Conservation (phyloP, 2,888 invertebrate genomes). For the Andricus curvator region DNA sequence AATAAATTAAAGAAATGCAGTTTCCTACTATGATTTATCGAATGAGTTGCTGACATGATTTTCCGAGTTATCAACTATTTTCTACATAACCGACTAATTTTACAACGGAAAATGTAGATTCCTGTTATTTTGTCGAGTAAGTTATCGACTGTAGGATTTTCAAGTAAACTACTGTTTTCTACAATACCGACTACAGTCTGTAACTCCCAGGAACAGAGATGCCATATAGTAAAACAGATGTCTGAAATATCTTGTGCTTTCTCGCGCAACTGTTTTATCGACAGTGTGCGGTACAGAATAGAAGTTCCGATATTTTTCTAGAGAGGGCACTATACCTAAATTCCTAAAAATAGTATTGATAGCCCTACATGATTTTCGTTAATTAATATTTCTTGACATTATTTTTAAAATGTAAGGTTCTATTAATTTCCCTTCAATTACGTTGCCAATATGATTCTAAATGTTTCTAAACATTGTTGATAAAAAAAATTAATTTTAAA, state of each 20-base stretch:
- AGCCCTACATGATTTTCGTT: not conserved
- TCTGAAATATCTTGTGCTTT: not conserved
- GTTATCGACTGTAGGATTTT: not conserved
- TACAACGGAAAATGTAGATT: not conserved
- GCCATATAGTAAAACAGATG: not conserved
- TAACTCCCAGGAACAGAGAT: too few relatives aligned
- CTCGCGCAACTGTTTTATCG: too few relatives aligned
- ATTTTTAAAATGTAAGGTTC: too few relatives aligned
- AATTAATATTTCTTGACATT: too few relatives aligned
- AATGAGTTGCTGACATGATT: not conserved
- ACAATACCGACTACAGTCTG: not conserved
- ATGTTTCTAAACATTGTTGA: too few relatives aligned
- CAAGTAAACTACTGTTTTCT: not conserved
- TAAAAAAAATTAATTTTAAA: too few relatives aligned
- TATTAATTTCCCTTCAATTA: too few relatives aligned
- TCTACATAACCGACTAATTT: not conserved
- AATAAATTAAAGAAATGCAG: not conserved
- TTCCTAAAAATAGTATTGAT: constrained; percentile 19
- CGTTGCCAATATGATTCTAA: too few relatives aligned
- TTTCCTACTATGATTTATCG: not conserved
- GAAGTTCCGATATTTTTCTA: too few relatives aligned
- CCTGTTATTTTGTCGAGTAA: not conserved
- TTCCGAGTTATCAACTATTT: not conserved
- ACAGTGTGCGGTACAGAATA: too few relatives aligned
- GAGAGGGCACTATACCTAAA: not conserved